Evolutionary conservation across 2,888 invertebrate species (phyloP).

Genomic region (Linnaemya tessellans): DNA sequence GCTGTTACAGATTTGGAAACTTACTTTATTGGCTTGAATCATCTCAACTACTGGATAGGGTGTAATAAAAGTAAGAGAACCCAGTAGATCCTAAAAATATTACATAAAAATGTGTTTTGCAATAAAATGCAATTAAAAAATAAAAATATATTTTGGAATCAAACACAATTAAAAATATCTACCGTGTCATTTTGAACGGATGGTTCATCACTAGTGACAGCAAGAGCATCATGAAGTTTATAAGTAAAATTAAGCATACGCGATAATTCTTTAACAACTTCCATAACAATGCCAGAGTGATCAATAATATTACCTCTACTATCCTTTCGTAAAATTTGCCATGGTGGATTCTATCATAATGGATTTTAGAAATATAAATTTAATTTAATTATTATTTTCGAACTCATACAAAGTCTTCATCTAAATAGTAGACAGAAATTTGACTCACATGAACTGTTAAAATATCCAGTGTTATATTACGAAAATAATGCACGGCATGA

Average conservation of each 20-base stretch:
- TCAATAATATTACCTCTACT: slow-evolving; percentile 83
- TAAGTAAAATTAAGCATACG: slow-evolving; percentile 91
- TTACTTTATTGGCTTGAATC: slow-evolving; percentile 77
- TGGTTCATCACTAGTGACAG: slow-evolving; percentile 56
- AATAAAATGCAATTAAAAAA: not conserved
- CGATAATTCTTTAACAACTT: slow-evolving; percentile 90
- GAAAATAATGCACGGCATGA: slow-evolving; percentile 90
- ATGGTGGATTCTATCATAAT: slow-evolving; percentile 91
- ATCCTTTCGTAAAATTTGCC: slow-evolving; percentile 89
- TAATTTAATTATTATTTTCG: not conserved
- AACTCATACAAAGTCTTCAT: not conserved
- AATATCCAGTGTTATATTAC: slow-evolving; percentile 89
- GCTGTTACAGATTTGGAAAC: not conserved
- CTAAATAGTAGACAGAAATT: too few species aligned
- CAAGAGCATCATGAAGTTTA: slow-evolving; percentile 77
- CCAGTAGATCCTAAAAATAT: slow-evolving; percentile 76
- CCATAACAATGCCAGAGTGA: slow-evolving; percentile 90
- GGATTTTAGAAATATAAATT: not conserved
- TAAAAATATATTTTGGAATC: too few species aligned
- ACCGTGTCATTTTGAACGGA: slow-evolving; percentile 77
- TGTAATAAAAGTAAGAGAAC: slow-evolving; percentile 79
- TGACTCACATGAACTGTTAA: slow-evolving; percentile 90
- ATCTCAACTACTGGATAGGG: slow-evolving; percentile 78
- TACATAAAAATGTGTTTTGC: not conserved
- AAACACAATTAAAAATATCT: slow-evolving; percentile 43